These are phyloP conservation scores for Griposia aprilina DNA, from an alignment of 2,888 invertebrate genomes.

Conservation along the genomic window DNA sequence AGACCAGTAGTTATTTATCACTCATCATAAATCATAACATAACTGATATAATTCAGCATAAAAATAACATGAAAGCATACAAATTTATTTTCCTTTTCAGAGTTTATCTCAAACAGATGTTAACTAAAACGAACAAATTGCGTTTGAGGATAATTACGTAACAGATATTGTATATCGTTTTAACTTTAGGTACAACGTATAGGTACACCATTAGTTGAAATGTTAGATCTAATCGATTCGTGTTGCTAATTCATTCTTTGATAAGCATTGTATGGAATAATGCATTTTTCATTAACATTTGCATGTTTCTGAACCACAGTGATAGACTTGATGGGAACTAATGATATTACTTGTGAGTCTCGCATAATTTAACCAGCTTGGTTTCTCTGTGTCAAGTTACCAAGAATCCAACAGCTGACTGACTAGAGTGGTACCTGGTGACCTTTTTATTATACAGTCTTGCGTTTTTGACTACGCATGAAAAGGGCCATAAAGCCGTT, in stretches of 20 bases:
- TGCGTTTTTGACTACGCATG: no score
- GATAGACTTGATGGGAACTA: not conserved
- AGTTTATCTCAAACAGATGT: slow-evolving; percentile 27
- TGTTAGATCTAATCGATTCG: slow-evolving; percentile 41
- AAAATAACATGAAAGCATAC: slow-evolving; percentile 26
- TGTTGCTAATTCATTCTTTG: slow-evolving; percentile 41
- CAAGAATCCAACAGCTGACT: not conserved
- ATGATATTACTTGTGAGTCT: not conserved
- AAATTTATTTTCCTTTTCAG: slow-evolving; percentile 28
- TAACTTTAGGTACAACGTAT: slow-evolving; percentile 3
- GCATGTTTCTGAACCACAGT: slow-evolving; percentile 2
- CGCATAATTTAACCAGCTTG: not conserved
- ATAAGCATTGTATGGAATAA: slow-evolving; percentile 18
- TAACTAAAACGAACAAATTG: slow-evolving; percentile 41
- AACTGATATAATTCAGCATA: not conserved
- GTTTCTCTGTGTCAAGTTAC: not conserved
- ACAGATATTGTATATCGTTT: slow-evolving; percentile 3
- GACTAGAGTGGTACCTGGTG: no score
- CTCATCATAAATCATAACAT: not conserved
- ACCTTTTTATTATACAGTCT: not conserved
- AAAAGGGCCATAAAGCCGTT: no score
- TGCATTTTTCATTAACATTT: not conserved
- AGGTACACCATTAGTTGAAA: slow-evolving; percentile 21
- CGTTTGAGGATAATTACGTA: slow-evolving; percentile 34
- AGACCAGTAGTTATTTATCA: not conserved